phyloP scores from a whole-genome alignment of 2,797 vertebrate genomes.

The Sarcophilus harrisii region DNA sequence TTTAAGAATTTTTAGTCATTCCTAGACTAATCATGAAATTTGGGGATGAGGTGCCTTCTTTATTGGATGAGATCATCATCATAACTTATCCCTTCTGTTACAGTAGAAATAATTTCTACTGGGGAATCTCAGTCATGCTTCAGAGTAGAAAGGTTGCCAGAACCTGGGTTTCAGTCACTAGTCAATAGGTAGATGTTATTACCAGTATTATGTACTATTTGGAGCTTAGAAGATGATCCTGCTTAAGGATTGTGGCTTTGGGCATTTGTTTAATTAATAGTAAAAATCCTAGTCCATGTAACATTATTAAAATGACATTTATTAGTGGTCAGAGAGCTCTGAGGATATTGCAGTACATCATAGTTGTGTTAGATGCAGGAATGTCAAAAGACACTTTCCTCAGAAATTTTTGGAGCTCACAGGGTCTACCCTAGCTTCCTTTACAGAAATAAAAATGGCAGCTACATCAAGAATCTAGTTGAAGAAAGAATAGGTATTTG shows the following conservation, averaged over 20 bases:
- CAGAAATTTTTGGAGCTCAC: neutral
- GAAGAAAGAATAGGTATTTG: neutral
- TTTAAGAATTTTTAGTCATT: neutral
- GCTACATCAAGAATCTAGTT: neutral
- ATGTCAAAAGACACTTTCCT: neutral
- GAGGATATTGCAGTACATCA: conserved; percentile 65
- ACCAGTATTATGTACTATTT: neutral
- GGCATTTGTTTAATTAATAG: conserved; percentile 77
- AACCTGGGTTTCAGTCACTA: neutral
- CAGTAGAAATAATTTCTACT: neutral
- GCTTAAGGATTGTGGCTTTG: conserved; percentile 46
- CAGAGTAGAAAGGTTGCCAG: neutral
- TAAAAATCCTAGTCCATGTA: conserved; percentile 67
- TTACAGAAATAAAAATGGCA: neutral
- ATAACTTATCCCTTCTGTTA: neutral
- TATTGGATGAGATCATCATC: neutral
- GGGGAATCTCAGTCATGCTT: neutral
- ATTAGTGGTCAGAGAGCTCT: conserved; percentile 65
- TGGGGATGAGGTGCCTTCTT: neutral
- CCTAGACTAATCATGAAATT: neutral
- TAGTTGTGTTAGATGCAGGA: neutral
- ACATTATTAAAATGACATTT: conserved; percentile 69
- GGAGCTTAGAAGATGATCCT: conserved; percentile 23
- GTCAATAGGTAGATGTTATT: neutral
- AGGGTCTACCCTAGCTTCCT: neutral